Conservation (phyloP, 2,888 invertebrate species). For the Rhagophthalmus giganteus region DNA sequence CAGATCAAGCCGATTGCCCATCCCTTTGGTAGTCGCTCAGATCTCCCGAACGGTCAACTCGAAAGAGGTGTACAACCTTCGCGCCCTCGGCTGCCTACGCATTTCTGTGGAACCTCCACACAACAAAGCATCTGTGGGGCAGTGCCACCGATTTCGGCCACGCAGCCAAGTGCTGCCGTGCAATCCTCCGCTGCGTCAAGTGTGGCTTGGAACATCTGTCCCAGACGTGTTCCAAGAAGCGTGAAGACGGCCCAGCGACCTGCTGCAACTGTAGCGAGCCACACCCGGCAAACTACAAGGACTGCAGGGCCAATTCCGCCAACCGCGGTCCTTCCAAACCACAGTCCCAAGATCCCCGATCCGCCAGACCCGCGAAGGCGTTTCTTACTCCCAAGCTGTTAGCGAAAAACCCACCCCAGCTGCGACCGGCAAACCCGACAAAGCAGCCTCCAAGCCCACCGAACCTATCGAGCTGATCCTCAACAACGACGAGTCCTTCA, state of each 20-base stretch:
- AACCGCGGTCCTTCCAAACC: too few relatives aligned
- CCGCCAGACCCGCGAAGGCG: too few relatives aligned
- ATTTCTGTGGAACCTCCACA: constrained; percentile 2
- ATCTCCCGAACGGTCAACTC: neutral
- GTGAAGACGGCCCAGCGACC: constrained; percentile 21
- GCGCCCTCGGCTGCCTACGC: neutral
- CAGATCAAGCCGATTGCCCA: neutral
- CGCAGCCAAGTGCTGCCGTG: constrained; percentile 52
- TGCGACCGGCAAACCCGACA: too few relatives aligned
- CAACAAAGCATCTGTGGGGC: constrained; percentile 41
- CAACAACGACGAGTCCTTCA: too few relatives aligned
- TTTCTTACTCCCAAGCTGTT: too few relatives aligned
- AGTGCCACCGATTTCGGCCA: constrained; percentile 58
- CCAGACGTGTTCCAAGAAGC: constrained; percentile 45
- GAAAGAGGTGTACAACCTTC: neutral
- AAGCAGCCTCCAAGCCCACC: too few relatives aligned
- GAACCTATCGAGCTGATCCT: too few relatives aligned
- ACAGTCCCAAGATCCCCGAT: too few relatives aligned
- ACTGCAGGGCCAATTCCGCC: too few relatives aligned
- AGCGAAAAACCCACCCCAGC: too few relatives aligned
- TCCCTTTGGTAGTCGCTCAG: neutral
- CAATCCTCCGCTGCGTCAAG: constrained; percentile 52
- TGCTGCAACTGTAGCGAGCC: constrained; percentile 52
- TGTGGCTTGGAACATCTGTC: constrained; percentile 52
- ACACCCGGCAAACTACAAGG: constrained; percentile 52